Evolutionary conservation across 2,797 vertebrate species (phyloP), one percentile per base, ranked within the genome.

Genomic region (Urophycis tenuis): DNA sequence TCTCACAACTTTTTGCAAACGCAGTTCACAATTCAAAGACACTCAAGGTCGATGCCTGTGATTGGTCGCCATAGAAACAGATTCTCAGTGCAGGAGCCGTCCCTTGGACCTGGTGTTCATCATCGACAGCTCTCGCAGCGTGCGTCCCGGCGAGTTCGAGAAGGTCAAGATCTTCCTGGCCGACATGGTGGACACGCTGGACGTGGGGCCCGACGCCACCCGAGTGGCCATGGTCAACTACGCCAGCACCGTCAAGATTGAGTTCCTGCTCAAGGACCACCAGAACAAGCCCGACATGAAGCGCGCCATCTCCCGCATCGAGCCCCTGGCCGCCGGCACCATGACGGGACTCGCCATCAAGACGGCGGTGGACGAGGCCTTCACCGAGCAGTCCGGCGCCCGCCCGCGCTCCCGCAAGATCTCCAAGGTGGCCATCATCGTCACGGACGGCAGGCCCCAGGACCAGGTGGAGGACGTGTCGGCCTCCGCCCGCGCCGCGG

Each of bases 121-220:
- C 74, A 95, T 99, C 0, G 97, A 99, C 69, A 97, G 97, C 77
- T 99, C 97, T 85, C 97, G 98, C 87, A 99, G 97, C 0, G 95
- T 99, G 67, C 94, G 96, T n/a, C 96, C 94, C 0, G 94, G 93
- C 36, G 97, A 99, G 88, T 99, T 99, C 0, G 95, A 98, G 90
- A 94, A 98, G 89, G 96, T 98, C 84, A 98, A 97, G 91, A 94
- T 95, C 85, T 99, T 98, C 86, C 94, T 99, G 81, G 95, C 95
- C 1, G 93, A 95, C 86, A 95, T 99, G 7, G 95, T 98, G 75
- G 96, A 97, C 89, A 95, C 95, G 6, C 89, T 99, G 78, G 95
- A 96, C 3, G 92, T 98, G 77, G 95, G 96, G 15, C 82, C 92
- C 0, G 95, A 96, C 0, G 94, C 94, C 88, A 96, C 97, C 0